Conservation (phyloP, 2,113 vertebrate genomes). For the Pterocles burchelli region DNA sequence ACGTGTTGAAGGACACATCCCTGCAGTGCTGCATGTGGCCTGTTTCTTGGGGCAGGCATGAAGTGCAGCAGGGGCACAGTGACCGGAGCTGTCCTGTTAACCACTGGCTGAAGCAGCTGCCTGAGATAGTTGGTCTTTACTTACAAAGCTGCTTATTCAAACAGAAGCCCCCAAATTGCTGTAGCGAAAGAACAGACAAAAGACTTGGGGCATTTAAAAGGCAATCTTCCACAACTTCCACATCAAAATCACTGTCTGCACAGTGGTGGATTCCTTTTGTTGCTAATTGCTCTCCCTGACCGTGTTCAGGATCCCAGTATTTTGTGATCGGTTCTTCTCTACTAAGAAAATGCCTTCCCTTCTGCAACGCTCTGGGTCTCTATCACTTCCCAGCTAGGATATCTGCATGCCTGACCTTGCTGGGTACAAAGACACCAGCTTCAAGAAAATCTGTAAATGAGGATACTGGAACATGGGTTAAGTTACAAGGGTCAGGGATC, state of each 20-base stretch:
- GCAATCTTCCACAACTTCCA: not conserved
- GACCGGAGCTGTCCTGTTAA: fast-evolving
- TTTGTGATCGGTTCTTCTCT: not conserved
- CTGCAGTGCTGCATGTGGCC: not conserved
- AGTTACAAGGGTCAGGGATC: not conserved
- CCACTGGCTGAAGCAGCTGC: not conserved
- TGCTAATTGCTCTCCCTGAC: not conserved
- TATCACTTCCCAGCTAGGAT: not conserved
- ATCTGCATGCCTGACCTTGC: not conserved
- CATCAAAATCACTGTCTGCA: not conserved
- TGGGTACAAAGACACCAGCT: not conserved
- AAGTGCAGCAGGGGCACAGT: fast-evolving
- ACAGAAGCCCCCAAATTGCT: not conserved
- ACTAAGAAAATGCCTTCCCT: not conserved
- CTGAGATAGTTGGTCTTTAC: not conserved
- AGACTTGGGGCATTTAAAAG: not conserved
- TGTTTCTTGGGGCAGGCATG: not conserved
- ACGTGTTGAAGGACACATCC: not conserved
- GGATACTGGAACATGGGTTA: not conserved
- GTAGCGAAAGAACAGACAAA: not conserved
- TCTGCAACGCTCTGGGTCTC: not conserved
- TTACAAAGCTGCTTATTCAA: not conserved
- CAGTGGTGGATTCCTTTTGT: not conserved
- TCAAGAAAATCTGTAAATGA: not conserved
- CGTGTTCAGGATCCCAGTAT: not conserved